Conservation (phyloP, 2,888 invertebrate genomes). For the Mythimna loreyi region DNA sequence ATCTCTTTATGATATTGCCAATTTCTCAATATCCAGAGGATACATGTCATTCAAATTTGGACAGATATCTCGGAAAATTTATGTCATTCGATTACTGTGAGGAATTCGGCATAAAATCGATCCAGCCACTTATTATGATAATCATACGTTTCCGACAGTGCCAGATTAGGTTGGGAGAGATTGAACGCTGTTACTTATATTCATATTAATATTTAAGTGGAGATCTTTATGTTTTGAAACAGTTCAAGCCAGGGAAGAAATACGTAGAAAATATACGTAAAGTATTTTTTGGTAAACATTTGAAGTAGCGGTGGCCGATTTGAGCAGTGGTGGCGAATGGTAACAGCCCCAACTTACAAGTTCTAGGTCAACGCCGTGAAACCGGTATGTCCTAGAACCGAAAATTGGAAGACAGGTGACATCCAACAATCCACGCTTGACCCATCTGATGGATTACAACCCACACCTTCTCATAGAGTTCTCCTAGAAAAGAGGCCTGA, state of each 20-base stretch:
- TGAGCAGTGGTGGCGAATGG: too few relatives aligned
- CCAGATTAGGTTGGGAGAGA: constrained; percentile 29
- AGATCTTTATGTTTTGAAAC: constrained; percentile 7
- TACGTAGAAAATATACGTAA: too few relatives aligned
- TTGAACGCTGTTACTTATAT: constrained; percentile 31
- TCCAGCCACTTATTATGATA: constrained; percentile 61
- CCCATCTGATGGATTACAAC: too few relatives aligned
- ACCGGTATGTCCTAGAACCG: too few relatives aligned
- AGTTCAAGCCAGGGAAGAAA: neutral
- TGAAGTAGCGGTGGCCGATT: too few relatives aligned
- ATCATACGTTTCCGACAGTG: constrained; percentile 50
- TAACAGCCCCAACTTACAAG: too few relatives aligned
- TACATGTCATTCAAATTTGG: constrained; percentile 56
- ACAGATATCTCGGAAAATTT: constrained; percentile 50
- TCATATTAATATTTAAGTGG: constrained; percentile 11
- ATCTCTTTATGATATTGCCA: constrained; percentile 27
- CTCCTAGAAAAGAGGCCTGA: too few relatives aligned
- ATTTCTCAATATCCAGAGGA: constrained; percentile 32
- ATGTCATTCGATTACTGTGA: constrained; percentile 61
- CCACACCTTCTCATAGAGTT: too few relatives aligned
- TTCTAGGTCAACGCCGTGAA: too few relatives aligned
- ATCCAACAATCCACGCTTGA: too few relatives aligned
- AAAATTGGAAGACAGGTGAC: too few relatives aligned
- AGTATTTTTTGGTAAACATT: too few relatives aligned
- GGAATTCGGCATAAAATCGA: constrained; percentile 61